Percentiles rank a stretch among this genome's conserved stretches.
These are phyloP conservation scores for Poecilia latipinna DNA, from an alignment of 2,113 vertebrate species.

Conservation along the genomic window DNA sequence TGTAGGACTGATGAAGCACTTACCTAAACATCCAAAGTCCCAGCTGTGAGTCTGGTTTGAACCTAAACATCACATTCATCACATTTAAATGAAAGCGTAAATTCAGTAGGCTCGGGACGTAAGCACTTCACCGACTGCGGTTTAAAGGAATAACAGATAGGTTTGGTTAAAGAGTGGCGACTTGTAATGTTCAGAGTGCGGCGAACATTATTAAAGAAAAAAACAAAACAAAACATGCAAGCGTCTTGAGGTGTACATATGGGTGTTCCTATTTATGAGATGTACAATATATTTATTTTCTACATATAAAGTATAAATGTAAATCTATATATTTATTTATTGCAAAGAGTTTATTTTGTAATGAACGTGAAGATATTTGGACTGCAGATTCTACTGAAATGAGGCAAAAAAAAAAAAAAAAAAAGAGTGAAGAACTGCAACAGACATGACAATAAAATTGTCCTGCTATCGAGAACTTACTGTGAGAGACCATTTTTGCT, in stretches of 20 bases:
- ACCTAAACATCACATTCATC: constrained; percentile 44
- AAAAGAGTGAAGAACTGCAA: constrained; percentile 65
- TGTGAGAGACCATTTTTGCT: constrained; percentile 75
- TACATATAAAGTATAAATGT: constrained; percentile 97
- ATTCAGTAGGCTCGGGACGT: constrained; percentile 49
- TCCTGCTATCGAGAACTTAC: constrained; percentile 80
- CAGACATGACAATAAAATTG: constrained; percentile 92
- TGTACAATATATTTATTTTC: constrained; percentile 99
- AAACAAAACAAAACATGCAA: constrained; percentile 73
- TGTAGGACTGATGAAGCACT: constrained; percentile 69
- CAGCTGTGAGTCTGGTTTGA: constrained; percentile 29
- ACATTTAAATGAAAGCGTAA: constrained; percentile 34
- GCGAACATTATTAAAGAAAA: constrained; percentile 82
- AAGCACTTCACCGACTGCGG: constrained; percentile 68
- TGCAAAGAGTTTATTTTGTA: constrained; percentile 91
- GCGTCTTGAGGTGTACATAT: constrained; percentile 93
- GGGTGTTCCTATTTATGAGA: constrained; percentile 98
- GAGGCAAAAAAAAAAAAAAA: constrained; percentile 54
- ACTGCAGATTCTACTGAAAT: constrained; percentile 85
- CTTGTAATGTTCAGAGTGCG: constrained; percentile 80
- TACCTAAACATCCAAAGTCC: constrained; percentile 55
- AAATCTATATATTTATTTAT: constrained; percentile 99
- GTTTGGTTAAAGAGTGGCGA: constrained; percentile 71
- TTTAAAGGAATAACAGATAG: constrained; percentile 65
- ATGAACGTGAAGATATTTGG: constrained; percentile 83